Base-by-base conservation (phyloP, 2,113 vertebrate genomes). In the Xiphophorus hellerii region DNA sequence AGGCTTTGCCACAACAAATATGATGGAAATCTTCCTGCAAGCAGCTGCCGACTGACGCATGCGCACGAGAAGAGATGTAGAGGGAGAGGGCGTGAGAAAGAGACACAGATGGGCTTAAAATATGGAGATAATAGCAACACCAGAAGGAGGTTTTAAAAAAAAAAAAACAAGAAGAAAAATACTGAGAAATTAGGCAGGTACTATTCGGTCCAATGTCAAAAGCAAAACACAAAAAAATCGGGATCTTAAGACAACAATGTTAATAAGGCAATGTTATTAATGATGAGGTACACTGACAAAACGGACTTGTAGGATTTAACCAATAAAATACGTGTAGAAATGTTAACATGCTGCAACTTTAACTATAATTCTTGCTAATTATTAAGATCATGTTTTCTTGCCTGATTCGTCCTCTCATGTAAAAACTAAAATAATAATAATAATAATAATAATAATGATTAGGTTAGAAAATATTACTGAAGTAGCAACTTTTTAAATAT, bases 21-120 rank as follows among this genome's bases (percentile, higher is more conserved):
- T 73, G 80, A 86, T 85, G 83, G 65, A 85, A 76, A 87, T 90
- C 72, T 84, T 90, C 72, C 82, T n/a, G 67, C 71, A 80, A 51
- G 33, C 33, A 64, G 75, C 70, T 39, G 12, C 74, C 62, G 74
- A 62, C 67, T 76, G 78, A 84, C 89, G 89, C 91, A 89, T 92
- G 91, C 90, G 91, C 88, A 75, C 31, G 77, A 8, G 68, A 25
- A 63, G 68, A 66, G 44, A 68, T 15, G 0, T 61, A 72, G 22
- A 35, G 4, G 25, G 63, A 65, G 63, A 65, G 29, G 29, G 84
- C 62, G 83, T 73, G 87, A 82, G 81, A 84, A 69, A 70, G 17
- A 48, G 44, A 48, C 44, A 30, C 69, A 44, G 61, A 81, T 78
- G 78, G 14, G 66, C 31, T 17, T 64, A 44, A 77, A 84, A 82